These are phyloP conservation scores for Dromiciops gliroides DNA, from an alignment of 2,113 vertebrate genomes.

Conservation along the genomic window DNA sequence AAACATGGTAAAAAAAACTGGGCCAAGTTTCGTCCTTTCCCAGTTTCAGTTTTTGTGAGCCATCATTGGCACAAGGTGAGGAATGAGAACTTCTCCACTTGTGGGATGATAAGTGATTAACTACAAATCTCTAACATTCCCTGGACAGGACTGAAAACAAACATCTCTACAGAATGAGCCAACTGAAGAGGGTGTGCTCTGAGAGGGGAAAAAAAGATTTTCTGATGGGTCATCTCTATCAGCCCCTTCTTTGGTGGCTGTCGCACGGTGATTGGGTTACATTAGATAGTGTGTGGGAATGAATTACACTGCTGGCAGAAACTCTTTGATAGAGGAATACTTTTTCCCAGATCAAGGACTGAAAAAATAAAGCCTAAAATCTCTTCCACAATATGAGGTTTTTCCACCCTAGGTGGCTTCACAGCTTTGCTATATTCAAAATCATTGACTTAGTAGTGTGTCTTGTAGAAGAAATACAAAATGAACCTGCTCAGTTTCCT, in stretches of 20 bases:
- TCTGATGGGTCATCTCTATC: constrained; percentile 60
- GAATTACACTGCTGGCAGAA: constrained; percentile 73
- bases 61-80: neutral
- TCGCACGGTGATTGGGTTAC: constrained; percentile 86
- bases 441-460: constrained; percentile 59
- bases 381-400: constrained; percentile 12
- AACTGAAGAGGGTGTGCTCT: constrained; percentile 14
- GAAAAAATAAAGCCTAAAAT: constrained; percentile 41
- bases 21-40: neutral
- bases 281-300: constrained; percentile 83
- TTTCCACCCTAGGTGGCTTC: constrained; percentile 12
- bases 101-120: neutral
- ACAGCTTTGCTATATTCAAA: constrained; percentile 13
- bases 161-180: constrained; percentile 27
- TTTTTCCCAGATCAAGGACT: constrained; percentile 61
- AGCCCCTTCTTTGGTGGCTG: constrained; percentile 76
- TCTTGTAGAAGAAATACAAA: constrained; percentile 57
- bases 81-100: constrained; percentile 8
- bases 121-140: constrained; percentile 5
- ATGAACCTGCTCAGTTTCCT: constrained; percentile 24
- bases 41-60: constrained; percentile 3
- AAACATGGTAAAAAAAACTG: neutral
- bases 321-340: constrained; percentile 56
- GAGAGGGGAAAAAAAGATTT: constrained; percentile 61
- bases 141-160: constrained; percentile 25